Evolutionary conservation across 2,113 vertebrate genomes (phyloP).

Genomic region (Hydrochoerus hydrochaeris): DNA sequence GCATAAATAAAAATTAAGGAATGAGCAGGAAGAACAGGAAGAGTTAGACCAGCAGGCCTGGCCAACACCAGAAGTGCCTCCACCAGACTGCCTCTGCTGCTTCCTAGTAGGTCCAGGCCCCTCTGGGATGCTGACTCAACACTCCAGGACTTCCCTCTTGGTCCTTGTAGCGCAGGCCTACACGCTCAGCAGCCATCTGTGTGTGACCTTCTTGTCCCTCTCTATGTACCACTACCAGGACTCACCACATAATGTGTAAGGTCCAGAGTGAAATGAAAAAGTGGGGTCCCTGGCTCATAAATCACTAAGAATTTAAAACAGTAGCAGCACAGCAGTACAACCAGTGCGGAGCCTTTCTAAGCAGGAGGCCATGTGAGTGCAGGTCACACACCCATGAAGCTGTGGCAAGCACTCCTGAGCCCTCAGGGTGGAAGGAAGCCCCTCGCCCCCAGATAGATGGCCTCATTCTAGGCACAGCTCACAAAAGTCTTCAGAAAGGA

Average conservation of each 20-base stretch:
- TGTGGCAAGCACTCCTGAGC: not conserved
- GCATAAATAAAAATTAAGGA: not conserved
- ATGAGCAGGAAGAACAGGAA: not conserved
- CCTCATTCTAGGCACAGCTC: not conserved
- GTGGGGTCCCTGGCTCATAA: not conserved
- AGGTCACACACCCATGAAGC: fast-evolving
- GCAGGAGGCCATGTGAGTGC: fast-evolving
- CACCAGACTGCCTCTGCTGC: not conserved
- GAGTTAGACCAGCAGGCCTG: not conserved
- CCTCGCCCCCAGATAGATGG: not conserved
- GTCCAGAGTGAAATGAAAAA: not conserved
- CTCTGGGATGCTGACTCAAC: not conserved
- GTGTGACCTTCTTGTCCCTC: slow-evolving; percentile 23
- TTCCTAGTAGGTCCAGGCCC: not conserved
- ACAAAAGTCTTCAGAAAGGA: not conserved
- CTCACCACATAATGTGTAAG: not conserved
- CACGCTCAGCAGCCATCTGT: not conserved
- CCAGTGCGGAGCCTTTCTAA: not conserved
- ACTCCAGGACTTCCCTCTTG: not conserved
- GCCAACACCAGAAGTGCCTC: not conserved
- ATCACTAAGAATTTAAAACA: not conserved
- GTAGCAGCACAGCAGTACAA: not conserved
- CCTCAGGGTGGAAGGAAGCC: not conserved
- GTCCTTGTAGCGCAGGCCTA: not conserved
- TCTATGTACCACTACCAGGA: not conserved